Evolutionary conservation across 2,888 invertebrate species (phyloP).

Genomic region (Lucinisca nassula): DNA sequence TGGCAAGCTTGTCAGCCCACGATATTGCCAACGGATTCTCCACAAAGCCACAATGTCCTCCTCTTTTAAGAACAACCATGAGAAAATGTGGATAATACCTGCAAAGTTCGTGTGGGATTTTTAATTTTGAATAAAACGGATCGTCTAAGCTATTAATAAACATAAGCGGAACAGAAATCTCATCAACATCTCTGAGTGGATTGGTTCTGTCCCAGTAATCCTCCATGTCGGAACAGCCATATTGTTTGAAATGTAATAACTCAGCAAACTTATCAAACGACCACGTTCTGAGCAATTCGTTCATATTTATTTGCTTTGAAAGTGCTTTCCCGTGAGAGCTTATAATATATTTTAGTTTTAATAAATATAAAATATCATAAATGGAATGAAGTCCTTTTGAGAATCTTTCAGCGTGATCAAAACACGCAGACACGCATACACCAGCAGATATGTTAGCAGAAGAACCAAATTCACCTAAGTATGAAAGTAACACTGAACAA

Average conservation of each 20-base stretch:
- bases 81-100: conserved; percentile 84
- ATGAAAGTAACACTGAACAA: conserved; percentile 81
- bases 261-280: conserved; percentile 75
- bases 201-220: conserved; percentile 85
- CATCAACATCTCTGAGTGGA: conserved; percentile 84
- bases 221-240: conserved; percentile 72
- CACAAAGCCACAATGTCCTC: conserved; percentile 85
- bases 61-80: conserved; percentile 78
- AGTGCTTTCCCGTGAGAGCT: conserved; percentile 76
- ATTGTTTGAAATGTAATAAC: conserved; percentile 75
- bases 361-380: conserved; percentile 76
- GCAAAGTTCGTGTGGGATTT: conserved; percentile 83
- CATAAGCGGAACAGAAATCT: conserved; percentile 83
- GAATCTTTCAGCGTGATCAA: conserved; percentile 69
- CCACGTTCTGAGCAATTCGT: conserved; percentile 70
- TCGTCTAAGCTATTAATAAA: conserved; percentile 84
- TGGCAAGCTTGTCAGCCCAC: conserved; percentile 78
- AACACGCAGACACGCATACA: conserved; percentile 82
- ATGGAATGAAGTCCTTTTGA: conserved; percentile 58
- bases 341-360: conserved; percentile 75
- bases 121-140: conserved; percentile 77
- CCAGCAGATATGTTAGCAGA: conserved; percentile 79
- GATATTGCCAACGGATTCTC: conserved; percentile 71
- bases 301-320: conserved; percentile 72
- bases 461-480: conserved; percentile 85